Base-by-base conservation (phyloP, 2,797 vertebrate genomes). In the Staurois parvus region DNA sequence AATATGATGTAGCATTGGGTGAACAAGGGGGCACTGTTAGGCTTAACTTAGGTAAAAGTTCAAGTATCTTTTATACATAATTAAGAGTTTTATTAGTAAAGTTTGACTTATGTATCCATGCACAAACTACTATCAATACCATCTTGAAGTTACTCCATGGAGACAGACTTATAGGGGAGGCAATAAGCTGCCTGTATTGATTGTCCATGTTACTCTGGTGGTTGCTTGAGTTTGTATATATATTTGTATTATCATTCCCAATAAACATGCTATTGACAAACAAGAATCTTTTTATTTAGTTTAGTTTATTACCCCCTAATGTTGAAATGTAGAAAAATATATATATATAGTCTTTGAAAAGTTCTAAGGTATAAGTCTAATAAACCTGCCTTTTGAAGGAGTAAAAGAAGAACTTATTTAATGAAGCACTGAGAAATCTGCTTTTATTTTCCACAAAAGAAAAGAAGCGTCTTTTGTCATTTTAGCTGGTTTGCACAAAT, bases 401-500 rank as follows among this genome's bases (percentile, higher is more conserved):
- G 40, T 67, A 84, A 62, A 68, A 28, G 13, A 0, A 0, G 79
- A 72, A 84, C 81, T 64, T 24, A 10, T 0, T 48, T 84, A 88
- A 86, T 76, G 52, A 79, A 9, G 0, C 19, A 45, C 81, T 29
- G 0, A 34, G 80, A 77, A 81, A 79, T 87, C 81, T 83, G 81
- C 72, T 76, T 79, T 87, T 83, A 87, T 83, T 79, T 69, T 34
- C 42, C 32, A 59, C 52, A 12, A 56, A 83, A 83, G 75, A 75
- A 83, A 40, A 73, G 9, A 75, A 79, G 68, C 32, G 75, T 79
- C 70, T 69, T 42, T 73, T 75, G 17, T 68, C 40, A 73, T 73
- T 83, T 85, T 74, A 64, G 59, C 8, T 17, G 40, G 7, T 78
- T 72, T 82, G 73, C 40, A 82, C 73, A 82, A 85, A 86, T 82